phyloP scores from a whole-genome alignment of 2,797 vertebrate genomes.

The Dicrostonyx torquatus region DNA sequence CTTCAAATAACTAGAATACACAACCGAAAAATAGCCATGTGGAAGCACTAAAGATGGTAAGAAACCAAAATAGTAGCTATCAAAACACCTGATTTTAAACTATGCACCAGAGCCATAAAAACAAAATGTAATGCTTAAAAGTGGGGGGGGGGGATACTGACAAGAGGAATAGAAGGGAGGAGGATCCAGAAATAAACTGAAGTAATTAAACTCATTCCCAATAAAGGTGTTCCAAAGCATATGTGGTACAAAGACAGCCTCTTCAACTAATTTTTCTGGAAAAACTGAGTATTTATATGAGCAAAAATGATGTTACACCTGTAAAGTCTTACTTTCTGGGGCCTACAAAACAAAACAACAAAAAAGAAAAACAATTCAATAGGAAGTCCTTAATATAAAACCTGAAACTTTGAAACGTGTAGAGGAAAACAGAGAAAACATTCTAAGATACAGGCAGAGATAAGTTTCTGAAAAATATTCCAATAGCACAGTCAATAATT shows the following conservation, averaged over 20 bases:
- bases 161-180: neutral
- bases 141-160: too few species aligned
- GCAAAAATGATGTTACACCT: neutral
- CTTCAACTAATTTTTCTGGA: neutral
- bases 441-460: neutral
- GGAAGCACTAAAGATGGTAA: neutral
- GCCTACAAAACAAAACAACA: too few species aligned
- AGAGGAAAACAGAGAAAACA: neutral
- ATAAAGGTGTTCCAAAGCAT: neutral
- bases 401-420: neutral
- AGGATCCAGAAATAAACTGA: neutral
- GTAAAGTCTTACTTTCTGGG: neutral
- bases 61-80: neutral
- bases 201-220: neutral
- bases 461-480: neutral
- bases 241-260: neutral
- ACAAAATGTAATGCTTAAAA: neutral
- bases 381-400: neutral
- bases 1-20: neutral
- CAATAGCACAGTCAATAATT: neutral
- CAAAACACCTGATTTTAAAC: neutral
- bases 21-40: neutral
- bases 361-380: neutral
- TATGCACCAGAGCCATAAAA: neutral
- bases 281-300: neutral